phyloP scores from a whole-genome alignment of 2,113 vertebrate genomes.

The Microtus richardsoni region DNA sequence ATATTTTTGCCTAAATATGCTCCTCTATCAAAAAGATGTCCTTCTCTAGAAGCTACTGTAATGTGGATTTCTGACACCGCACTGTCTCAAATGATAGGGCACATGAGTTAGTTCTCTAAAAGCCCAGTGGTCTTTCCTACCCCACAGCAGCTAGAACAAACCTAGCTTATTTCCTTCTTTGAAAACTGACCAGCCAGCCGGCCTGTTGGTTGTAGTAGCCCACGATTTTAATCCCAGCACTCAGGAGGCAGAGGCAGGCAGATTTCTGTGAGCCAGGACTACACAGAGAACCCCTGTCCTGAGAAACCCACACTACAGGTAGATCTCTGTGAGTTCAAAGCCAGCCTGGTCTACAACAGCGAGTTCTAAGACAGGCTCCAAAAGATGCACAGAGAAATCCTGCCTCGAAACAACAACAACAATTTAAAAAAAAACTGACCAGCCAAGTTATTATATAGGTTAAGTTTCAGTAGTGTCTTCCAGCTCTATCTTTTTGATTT shows the following conservation, averaged over 20 bases:
- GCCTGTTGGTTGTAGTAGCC: not conserved
- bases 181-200: not conserved
- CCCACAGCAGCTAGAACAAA: not conserved
- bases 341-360: too few species aligned
- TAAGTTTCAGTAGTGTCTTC: conserved; percentile 30
- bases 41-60: conserved; percentile 4
- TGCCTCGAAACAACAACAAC: too few species aligned
- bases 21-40: conserved; percentile 28
- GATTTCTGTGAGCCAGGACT: not conserved
- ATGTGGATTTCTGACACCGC: not conserved
- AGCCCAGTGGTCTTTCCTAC: not conserved
- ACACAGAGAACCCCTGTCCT: not conserved
- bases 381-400: too few species aligned
- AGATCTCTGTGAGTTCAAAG: too few species aligned
- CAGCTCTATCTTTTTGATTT: not conserved
- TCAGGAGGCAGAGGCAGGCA: not conserved
- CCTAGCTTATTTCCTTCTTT: conserved; percentile 53
- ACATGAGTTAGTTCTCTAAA: not conserved
- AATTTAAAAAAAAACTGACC: not conserved
- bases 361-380: too few species aligned
- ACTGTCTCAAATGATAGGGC: not conserved
- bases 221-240: not conserved
- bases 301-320: not conserved
- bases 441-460: conserved; percentile 36
- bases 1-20: conserved; percentile 5